Base-by-base conservation (phyloP, 37 sponge, comb jelly and placozoan species). In the Halisarca cf. caerulea region DNA sequence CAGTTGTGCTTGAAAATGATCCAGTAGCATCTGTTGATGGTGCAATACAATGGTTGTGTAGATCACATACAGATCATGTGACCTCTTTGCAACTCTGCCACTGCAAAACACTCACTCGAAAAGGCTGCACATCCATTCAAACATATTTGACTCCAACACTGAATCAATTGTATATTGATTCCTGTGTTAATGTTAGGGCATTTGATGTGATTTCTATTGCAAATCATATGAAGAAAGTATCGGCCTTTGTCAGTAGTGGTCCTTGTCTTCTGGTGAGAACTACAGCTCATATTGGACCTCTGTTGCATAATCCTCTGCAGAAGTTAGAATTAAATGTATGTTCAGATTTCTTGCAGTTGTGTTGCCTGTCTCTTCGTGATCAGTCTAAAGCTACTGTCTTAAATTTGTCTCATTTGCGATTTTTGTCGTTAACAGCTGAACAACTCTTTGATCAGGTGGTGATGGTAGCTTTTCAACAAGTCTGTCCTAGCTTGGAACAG, bases 401-500 rank as follows among this genome's bases (percentile, higher is more conserved):
- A 41, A 17, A 40, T 1, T 18, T 30, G 1, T 34, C 35, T 68
- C 69, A 32, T 14, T 14, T 74, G 1, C 42, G 18, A 11, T 25
- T 21, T 7, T 14, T 74, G 45, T 36, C 77, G 0, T 9, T 74
- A 25, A 74, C 77, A 41, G 42, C 77, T 8, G 77, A 74, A 21
- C 45, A 44, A 14, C 23, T 74, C 20, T 74, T 74, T 41, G 45
- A 74, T 40, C 77, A 40, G 2, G 17, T 1, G 25, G 42, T 74
- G 11, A 32, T 74, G 21, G 11, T 9, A 41, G 42, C 44, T 24
- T 41, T 74, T 39, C 77, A 74, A 25, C 20, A 2, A 17, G 17
- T 25, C 36, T 74, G 77, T 41, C 77, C 77, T n/a, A 74, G 41
- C 25, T 39, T 74, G 45, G 41, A 40, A 41, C n/a, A 74, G 23